phyloP scores from a whole-genome alignment of 2,888 invertebrate species.

The Hetaerina titia region DNA sequence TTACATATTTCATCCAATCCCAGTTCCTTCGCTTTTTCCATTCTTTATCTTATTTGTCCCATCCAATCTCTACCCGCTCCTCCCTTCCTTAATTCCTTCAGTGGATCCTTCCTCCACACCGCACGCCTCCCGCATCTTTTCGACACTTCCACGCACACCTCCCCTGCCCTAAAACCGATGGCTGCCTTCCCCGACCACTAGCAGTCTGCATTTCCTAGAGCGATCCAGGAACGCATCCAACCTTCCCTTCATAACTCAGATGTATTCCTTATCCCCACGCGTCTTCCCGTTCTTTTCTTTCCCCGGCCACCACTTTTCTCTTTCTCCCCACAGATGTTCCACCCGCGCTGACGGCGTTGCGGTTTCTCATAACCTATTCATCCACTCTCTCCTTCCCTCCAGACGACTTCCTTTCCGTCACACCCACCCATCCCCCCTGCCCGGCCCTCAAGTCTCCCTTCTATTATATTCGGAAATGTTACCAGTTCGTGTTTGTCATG shows the following conservation, averaged over 20 bases:
- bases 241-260: background rate
- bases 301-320: background rate
- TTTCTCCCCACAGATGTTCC: background rate
- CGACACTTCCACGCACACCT: background rate
- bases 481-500: background rate
- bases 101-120: background rate
- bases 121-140: background rate
- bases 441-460: background rate
- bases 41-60: background rate
- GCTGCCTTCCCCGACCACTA: too few species aligned
- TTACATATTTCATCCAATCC: conserved; percentile 2
- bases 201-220: too few species aligned
- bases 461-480: background rate
- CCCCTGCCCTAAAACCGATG: too few species aligned
- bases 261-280: background rate
- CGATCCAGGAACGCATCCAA: background rate
- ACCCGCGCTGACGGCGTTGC: background rate
- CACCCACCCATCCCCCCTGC: background rate
- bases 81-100: background rate
- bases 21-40: background rate
- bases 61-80: background rate
- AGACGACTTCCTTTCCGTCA: background rate
- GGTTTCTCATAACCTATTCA: conserved; percentile 40
- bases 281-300: background rate
- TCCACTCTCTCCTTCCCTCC: conserved; percentile 10